Evolutionary conservation across 2,113 vertebrate species (phyloP), one percentile per base, ranked within the genome.

Genomic region (Macrotis lagotis): DNA sequence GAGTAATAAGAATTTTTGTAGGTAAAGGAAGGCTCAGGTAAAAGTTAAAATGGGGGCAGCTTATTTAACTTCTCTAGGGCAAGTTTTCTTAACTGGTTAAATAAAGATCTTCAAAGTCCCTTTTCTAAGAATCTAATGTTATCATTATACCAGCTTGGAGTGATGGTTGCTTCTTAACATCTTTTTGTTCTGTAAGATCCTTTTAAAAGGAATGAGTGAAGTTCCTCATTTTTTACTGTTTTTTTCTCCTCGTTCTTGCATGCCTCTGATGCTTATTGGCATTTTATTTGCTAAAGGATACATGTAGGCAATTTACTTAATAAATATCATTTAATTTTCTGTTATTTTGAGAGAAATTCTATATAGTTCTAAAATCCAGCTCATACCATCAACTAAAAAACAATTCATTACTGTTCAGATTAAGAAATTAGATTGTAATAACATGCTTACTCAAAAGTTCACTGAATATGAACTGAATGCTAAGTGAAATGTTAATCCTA

Each of bases 281-380:
- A 9, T 0, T 14, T 31, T 50, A 50, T 92, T 93, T 93, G 59
- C 19, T 93, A 2, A 55, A 55, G 93, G 28, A 11, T 93, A 1
- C 3, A 31, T 89, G 74, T 37, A 66, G 48, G 26, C 89, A 66
- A 53, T 47, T n/a, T n/a, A n/a, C n/a, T n/a, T 48, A 89, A 94
- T 11, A 96, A 93, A 47, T 91, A 26, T 93, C 89, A 26, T 91
- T 92, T 48, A 91, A 94, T 93, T 91, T 88, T n/a, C 16, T 91
- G 0, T 50, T 50, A 89, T 93, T 94, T 26, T 93, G 92, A 91
- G 91, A 94, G 89, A 8, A 90, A 49, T 93, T 90, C 25, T 92
- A 74, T 49, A 90, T 55, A 44, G 6, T 90, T 24, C 83, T 44
- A 37, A 93, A 90, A 48, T 97, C 53, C 90, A 94, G 6, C 22